phyloP scores from a whole-genome alignment of 2,888 invertebrate genomes.

The Eurytoma californica region DNA sequence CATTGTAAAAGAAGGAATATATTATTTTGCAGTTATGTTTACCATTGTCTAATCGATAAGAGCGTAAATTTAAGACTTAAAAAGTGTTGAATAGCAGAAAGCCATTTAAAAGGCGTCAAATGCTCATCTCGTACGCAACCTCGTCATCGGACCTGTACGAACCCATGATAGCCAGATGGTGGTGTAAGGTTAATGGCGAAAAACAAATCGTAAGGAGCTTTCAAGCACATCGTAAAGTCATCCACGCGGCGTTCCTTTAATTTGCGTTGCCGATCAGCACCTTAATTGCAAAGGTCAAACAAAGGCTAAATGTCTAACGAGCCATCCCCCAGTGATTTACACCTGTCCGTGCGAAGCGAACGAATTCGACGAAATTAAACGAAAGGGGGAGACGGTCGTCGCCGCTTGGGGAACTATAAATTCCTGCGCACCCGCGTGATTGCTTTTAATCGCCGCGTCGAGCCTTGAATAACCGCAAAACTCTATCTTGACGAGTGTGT shows the following conservation, averaged over 20 bases:
- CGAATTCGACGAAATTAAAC: conserved; percentile 45
- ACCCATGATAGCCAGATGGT: no score
- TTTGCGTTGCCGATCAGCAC: conserved; percentile 10
- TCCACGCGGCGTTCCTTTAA: not conserved
- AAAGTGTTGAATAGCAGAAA: no score
- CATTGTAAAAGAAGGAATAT: no score
- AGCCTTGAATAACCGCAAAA: conserved; percentile 39
- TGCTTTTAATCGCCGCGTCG: conserved; percentile 48
- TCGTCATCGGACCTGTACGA: no score
- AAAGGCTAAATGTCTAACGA: conserved; percentile 32
- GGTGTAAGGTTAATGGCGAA: not conserved
- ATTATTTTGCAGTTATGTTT: no score
- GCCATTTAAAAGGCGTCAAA: no score
- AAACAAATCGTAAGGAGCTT: conserved; percentile 2
- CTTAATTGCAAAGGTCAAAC: conserved; percentile 19
- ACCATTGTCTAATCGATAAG: no score
- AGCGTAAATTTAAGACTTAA: not conserved
- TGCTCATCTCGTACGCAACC: no score
- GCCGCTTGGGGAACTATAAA: conserved; percentile 29
- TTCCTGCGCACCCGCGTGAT: conserved; percentile 35
- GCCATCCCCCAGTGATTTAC: conserved; percentile 26
- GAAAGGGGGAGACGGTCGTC: not conserved
- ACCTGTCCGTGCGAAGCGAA: not conserved
- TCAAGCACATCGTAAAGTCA: conserved; percentile 11
- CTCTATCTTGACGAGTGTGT: conserved; percentile 47